phyloP scores from a whole-genome alignment of 2,797 vertebrate genomes.

The Paedocypris micromegethes region DNA sequence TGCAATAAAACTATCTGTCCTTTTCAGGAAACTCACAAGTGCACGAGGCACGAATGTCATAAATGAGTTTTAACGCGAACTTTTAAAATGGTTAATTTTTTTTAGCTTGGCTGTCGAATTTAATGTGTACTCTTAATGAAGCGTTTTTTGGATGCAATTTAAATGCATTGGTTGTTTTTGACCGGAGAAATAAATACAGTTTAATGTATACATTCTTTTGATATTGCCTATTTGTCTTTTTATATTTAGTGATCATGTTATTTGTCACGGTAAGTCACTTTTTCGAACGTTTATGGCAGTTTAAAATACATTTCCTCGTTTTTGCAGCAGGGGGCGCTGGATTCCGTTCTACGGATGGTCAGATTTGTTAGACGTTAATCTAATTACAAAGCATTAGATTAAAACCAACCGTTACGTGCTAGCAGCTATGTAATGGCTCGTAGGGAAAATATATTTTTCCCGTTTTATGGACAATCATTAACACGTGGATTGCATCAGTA shows the following conservation, averaged over 20 bases:
- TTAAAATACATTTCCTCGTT: not conserved
- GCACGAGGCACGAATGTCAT: not conserved
- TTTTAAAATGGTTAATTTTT: too few relatives aligned
- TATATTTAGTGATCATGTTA: too few relatives aligned
- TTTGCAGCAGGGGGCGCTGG: not conserved
- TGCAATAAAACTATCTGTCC: constrained; percentile 44
- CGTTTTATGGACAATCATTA: too few relatives aligned
- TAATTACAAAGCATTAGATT: constrained; percentile 20
- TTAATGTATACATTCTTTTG: not conserved
- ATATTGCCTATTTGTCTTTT: not conserved
- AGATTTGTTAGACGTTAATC: constrained; percentile 23
- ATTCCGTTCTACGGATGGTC: not conserved
- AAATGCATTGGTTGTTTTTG: too few relatives aligned
- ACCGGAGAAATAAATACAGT: too few relatives aligned
- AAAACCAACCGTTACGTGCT: not conserved
- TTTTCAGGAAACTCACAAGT: constrained; percentile 46
- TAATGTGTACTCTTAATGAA: too few relatives aligned
- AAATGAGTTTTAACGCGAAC: not conserved
- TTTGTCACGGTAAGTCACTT: too few relatives aligned
- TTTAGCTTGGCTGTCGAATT: too few relatives aligned
- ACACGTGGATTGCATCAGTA: too few relatives aligned
- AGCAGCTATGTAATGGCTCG: not conserved
- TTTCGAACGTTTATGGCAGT: not conserved
- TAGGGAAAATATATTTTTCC: too few relatives aligned
- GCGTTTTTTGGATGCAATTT: too few relatives aligned